A percentile compares a stretch with the other conserved stretches of the same genome.
These are phyloP conservation scores for Dryoscopus gambensis DNA, from an alignment of 2,113 vertebrate species.

Conservation along the genomic window DNA sequence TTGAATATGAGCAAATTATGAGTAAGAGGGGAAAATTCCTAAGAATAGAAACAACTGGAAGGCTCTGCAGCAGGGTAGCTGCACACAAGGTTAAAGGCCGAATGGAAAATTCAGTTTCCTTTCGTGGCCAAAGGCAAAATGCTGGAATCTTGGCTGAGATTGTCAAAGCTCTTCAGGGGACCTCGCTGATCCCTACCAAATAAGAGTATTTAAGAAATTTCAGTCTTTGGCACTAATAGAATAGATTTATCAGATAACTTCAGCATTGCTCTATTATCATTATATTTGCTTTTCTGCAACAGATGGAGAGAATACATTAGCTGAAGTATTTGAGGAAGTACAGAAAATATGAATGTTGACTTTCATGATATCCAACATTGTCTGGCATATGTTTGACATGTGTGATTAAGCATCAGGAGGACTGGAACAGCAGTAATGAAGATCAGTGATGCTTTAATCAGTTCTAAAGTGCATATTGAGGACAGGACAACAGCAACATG, in stretches of 20 bases:
- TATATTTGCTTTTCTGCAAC: slow-evolving; percentile 1
- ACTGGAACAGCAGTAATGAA: not conserved
- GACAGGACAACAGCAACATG: not conserved
- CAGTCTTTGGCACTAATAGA: not conserved
- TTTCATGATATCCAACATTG: slow-evolving; percentile 14
- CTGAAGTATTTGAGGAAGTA: slow-evolving; percentile 52
- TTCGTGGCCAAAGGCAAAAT: not conserved
- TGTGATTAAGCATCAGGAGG: slow-evolving; percentile 26
- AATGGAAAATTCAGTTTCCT: not conserved
- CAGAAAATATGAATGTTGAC: slow-evolving; percentile 47
- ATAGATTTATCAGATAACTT: not conserved
- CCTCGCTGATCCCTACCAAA: not conserved
- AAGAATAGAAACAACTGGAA: not conserved
- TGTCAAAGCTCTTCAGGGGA: not conserved
- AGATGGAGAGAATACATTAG: slow-evolving; percentile 59
- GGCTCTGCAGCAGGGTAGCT: not conserved
- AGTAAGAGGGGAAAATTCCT: not conserved
- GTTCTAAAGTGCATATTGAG: not conserved
- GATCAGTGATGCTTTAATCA: not conserved
- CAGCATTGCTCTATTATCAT: not conserved
- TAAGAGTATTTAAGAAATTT: not conserved
- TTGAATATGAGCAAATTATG: not conserved
- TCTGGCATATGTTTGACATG: slow-evolving; percentile 25
- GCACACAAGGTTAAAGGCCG: not conserved
- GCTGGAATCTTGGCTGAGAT: not conserved